phyloP scores from a whole-genome alignment of 2,113 vertebrate genomes.

The Crocuta crocuta region DNA sequence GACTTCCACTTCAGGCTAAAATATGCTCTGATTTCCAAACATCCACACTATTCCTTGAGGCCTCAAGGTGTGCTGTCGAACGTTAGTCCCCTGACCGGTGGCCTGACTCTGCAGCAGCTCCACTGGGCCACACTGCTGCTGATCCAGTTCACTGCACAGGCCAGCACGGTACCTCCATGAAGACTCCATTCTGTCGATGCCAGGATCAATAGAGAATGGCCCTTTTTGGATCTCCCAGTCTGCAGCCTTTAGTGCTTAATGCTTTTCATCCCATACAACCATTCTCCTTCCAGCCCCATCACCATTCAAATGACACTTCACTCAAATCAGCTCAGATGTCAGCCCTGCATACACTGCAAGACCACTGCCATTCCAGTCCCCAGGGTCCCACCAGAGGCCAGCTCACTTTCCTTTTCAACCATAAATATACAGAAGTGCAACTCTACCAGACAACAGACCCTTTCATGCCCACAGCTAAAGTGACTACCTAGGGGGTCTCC shows the following conservation, averaged over 20 bases:
- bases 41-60: neutral
- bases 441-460: constrained; percentile 8
- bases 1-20: neutral
- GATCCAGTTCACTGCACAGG: neutral
- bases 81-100: neutral
- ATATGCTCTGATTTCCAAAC: neutral
- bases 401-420: neutral
- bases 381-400: neutral
- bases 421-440: neutral
- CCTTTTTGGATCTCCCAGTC: neutral
- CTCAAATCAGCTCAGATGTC: neutral
- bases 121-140: neutral
- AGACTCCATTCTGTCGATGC: neutral
- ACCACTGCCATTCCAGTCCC: neutral
- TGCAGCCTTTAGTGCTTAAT: neutral
- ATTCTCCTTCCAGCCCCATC: neutral
- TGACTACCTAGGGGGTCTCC: neutral
- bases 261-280: neutral
- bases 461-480: neutral
- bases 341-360: neutral
- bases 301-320: neutral
- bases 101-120: neutral
- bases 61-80: neutral
- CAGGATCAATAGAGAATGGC: neutral
- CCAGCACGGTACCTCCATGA: neutral